phyloP scores from a whole-genome alignment of 1,140 invertebrate genomes.

The Piezodorus guildinii region DNA sequence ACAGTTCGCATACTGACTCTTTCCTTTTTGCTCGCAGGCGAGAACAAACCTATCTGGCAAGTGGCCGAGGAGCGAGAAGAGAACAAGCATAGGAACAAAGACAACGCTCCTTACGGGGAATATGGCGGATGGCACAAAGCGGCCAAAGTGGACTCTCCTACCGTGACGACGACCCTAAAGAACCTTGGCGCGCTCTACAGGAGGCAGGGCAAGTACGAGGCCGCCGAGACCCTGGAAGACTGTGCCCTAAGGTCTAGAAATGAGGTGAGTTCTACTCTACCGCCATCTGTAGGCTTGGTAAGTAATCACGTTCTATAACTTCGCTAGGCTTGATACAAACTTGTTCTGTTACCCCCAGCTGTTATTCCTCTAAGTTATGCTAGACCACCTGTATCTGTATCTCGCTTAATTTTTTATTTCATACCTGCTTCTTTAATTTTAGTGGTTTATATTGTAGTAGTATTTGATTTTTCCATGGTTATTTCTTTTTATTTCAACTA shows the following conservation, averaged over 20 bases:
- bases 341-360: too few relatives aligned
- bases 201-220: slow-evolving; percentile 89
- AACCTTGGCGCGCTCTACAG: slow-evolving; percentile 95
- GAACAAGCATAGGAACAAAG: slow-evolving; percentile 83
- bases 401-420: too few relatives aligned
- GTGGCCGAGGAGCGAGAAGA: slow-evolving; percentile 96
- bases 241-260: slow-evolving; percentile 87
- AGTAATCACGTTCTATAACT: background rate
- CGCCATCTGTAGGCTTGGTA: too few relatives aligned
- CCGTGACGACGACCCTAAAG: slow-evolving; percentile 91
- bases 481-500: too few relatives aligned
- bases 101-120: slow-evolving; percentile 82
- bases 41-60: slow-evolving; percentile 99
- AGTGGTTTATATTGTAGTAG: too few relatives aligned
- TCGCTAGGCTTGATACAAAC: too few relatives aligned
- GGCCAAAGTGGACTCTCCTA: slow-evolving; percentile 95
- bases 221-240: slow-evolving; percentile 96
- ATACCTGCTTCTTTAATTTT: too few relatives aligned
- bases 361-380: too few relatives aligned
- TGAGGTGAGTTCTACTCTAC: slow-evolving; percentile 48
- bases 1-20: background rate
- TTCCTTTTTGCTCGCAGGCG: slow-evolving; percentile 42
- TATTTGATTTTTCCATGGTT: too few relatives aligned
- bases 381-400: too few relatives aligned
- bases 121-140: slow-evolving; percentile 97